Conservation (phyloP, 2,113 vertebrate genomes). For the Spilogale gracilis region DNA sequence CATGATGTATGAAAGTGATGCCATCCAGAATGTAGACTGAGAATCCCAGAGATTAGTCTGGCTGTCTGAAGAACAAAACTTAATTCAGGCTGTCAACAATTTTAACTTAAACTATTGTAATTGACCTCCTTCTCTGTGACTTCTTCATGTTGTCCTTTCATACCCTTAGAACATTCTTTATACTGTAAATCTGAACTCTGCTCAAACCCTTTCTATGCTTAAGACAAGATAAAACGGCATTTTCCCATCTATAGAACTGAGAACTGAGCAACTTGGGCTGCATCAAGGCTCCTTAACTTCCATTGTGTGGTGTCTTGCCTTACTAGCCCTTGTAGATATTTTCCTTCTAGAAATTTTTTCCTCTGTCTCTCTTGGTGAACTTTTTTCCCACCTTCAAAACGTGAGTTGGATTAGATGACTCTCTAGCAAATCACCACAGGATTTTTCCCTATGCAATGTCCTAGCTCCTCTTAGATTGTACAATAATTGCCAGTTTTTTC, state of each 20-base stretch:
- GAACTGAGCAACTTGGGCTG: neutral
- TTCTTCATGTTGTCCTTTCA: neutral
- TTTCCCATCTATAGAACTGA: neutral
- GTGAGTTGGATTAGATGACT: neutral
- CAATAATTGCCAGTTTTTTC: neutral
- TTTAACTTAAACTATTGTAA: neutral
- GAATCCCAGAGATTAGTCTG: neutral
- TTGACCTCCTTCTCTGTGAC: neutral
- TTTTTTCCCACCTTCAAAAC: neutral
- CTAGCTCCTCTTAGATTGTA: neutral
- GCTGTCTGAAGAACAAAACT: neutral
- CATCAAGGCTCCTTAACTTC: neutral
- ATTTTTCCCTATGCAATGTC: neutral
- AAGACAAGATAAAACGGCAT: neutral
- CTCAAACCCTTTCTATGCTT: neutral
- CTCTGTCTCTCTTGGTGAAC: neutral
- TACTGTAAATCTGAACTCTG: neutral
- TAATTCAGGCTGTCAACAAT: neutral
- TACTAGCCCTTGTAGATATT: neutral
- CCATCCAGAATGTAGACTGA: neutral
- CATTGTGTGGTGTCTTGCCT: neutral
- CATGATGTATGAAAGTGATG: neutral
- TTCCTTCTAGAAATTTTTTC: neutral
- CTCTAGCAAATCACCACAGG: neutral
- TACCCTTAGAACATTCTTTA: neutral